phyloP scores from a whole-genome alignment of 2,797 vertebrate species.

The Malurus splendens region DNA sequence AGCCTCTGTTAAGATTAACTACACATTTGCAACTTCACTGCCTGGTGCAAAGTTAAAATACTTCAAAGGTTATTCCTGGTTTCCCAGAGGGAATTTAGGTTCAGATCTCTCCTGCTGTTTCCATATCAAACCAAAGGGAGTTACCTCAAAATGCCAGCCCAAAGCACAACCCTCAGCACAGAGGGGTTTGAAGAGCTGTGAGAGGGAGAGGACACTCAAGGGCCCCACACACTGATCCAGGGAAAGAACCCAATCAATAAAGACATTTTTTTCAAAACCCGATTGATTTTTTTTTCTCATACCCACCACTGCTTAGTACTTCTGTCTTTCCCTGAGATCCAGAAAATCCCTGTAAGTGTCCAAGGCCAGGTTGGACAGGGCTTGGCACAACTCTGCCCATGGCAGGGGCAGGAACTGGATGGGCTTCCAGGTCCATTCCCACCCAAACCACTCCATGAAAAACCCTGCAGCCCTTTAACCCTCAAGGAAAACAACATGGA shows the following conservation, averaged over 20 bases:
- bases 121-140: neutral
- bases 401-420: neutral
- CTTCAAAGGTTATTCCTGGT: neutral
- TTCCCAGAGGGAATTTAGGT: neutral
- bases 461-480: neutral
- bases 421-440: neutral
- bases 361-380: rapidly evolving
- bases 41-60: neutral
- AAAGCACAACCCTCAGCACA: neutral
- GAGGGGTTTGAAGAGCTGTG: neutral
- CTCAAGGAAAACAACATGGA: neutral
- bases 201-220: rapidly evolving
- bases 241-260: neutral
- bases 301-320: neutral
- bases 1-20: neutral
- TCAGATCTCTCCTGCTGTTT: neutral
- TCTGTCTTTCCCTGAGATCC: no score
- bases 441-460: neutral
- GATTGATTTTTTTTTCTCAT: neutral
- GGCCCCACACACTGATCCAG: neutral
- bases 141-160: neutral
- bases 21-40: neutral
- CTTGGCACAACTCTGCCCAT: neutral
- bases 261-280: neutral
- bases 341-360: neutral